Evolutionary conservation across 2,888 invertebrate genomes (phyloP), one percentile per base, ranked within the genome.

Genomic region (Ormia ochracea): DNA sequence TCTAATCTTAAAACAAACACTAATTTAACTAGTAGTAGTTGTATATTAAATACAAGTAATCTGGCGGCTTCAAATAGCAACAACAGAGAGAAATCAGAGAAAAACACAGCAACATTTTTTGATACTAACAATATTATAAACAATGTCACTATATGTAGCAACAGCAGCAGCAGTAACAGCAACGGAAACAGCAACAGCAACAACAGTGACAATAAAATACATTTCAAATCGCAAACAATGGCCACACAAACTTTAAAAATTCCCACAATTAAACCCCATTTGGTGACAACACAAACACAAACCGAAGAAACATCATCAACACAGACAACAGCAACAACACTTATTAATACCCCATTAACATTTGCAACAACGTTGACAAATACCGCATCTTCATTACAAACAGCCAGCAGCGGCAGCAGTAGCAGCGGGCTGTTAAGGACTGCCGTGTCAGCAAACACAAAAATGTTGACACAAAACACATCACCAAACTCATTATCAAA

Each of bases 221-320:
- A 52, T 21, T 68, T 61, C 5, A 82, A 73, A 65, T 76, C 77
- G 19, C 83, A 83, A 82, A 78, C 80, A 14, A 83, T 82, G 36
- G 82, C 83, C 26, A 83, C 83, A 36, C 83, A 83, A 82, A 83
- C 84, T 33, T 72, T 81, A 38, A 82, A 82, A 81, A 82, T 83
- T 61, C 81, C 85, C 73, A 78, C 78, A 41, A 80, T 83, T 26
- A 76, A 68, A 52, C 82, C 86, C 17, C 85, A 84, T 63, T 87
- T 87, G 77, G 88, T 86, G 41, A 88, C 88, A 73, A 89, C 87
- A 28, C 87, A 89, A 83, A 89, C 89, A 45, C 89, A 89, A 84
- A 89, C 89, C 21, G 88, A 89, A 81, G 89, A 89, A 74, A 83
- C 83, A 50, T 9, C 83, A 50, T 9, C 79, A 5, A 31, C 61